Evolutionary conservation across 1,140 invertebrate species (phyloP), one percentile per base, ranked within the genome.

Genomic region (Drosophila chauvacae): DNA sequence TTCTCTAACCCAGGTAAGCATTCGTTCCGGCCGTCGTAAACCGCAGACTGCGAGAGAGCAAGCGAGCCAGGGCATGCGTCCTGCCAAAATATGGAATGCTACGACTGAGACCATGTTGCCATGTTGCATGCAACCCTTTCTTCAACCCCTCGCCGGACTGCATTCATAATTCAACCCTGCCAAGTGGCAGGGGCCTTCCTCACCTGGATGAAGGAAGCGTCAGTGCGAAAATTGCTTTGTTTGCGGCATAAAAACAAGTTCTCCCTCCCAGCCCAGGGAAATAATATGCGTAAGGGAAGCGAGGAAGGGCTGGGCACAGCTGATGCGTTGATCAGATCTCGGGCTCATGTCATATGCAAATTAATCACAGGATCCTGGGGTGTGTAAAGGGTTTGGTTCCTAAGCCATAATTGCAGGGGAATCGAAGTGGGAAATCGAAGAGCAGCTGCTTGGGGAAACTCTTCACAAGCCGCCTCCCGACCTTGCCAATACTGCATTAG

Each of bases 181-280:
- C 56, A 28, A n/a, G 62, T 35, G 16, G 37, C 18, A 45, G 6
- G 13, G 35, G 61, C 35, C 18, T 20, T 39, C 20, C 69, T 72
- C 70, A 72, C 70, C 70, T 59, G 77, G 55, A 39, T 26, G 63
- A 45, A 75, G 64, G 68, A 82, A 77, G 83, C 75, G 80, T 33
- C 84, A 83, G 71, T 83, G 85, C 85, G 85, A 88, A 88, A 85
- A 90, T 88, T 90, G 85, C 68, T 88, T 88, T 88, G 84, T 90
- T 88, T 90, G 85, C 70, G 85, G 65, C 77, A 76, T 41, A 79
- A 77, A 83, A 88, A 80, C 84, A 88, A 88, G 84, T 88, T 84
- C 42, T 48, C 30, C 47, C 45, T 50, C 23, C 30, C 45, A 50
- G 39, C 35, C 48, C 47, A 10, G 30, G 14, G 7, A 45, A 7